phyloP scores from a whole-genome alignment of 2,888 invertebrate genomes.

The Drosophila limbata region DNA sequence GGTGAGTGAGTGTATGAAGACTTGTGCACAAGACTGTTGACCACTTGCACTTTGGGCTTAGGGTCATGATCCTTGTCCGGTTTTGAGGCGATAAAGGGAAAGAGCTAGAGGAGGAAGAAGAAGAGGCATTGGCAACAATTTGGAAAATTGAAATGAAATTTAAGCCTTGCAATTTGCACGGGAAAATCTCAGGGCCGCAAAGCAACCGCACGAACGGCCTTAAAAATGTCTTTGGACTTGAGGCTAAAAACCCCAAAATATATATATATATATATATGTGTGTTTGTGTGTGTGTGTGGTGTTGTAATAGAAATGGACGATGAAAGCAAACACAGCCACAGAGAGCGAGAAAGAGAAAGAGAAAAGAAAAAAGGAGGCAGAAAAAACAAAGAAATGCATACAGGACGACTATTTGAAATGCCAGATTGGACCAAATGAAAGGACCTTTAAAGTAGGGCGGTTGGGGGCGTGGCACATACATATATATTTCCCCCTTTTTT shows the following conservation, averaged over 20 bases:
- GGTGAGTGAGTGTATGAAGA: background rate
- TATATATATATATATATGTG: constrained; percentile 1
- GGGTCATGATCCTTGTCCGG: constrained; percentile 43
- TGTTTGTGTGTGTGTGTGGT: constrained; percentile 48
- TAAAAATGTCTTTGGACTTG: constrained; percentile 70
- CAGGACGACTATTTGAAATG: constrained; percentile 50
- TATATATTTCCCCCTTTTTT: no score
- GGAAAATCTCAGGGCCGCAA: constrained; percentile 61
- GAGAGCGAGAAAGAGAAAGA: constrained; percentile 22
- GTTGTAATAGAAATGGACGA: constrained; percentile 76
- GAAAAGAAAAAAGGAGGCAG: background rate
- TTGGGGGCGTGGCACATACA: no score
- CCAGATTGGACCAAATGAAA: constrained; percentile 60
- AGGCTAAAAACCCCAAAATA: constrained; percentile 46
- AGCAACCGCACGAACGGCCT: constrained; percentile 67
- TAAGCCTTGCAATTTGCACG: constrained; percentile 76
- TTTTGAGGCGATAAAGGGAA: background rate
- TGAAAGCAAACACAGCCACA: constrained; percentile 69
- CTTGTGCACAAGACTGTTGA: constrained; percentile 30
- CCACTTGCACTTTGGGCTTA: constrained; percentile 47
- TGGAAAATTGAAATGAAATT: constrained; percentile 75
- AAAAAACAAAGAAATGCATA: constrained; percentile 59
- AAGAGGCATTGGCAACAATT: constrained; percentile 46
- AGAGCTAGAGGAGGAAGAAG: background rate
- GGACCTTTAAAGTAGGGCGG: constrained; percentile 9